These are phyloP conservation scores for Coronaproctus castanopsis DNA, from an alignment of 2,888 invertebrate species.

Conservation along the genomic window DNA sequence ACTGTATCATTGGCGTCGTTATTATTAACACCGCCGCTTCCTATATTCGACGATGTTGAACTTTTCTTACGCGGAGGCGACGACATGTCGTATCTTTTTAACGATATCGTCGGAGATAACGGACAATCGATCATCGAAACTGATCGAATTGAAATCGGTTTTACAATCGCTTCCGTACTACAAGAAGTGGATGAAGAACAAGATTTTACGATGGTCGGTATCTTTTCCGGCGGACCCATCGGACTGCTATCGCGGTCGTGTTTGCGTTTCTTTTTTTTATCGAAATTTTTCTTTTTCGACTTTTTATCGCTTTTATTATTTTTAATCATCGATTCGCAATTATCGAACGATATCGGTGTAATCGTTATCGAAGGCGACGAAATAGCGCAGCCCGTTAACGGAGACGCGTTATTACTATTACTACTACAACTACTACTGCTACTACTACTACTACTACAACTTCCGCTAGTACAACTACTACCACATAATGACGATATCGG, in stretches of 20 bases:
- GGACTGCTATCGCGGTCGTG: conserved; percentile 55
- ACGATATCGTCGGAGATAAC: not conserved
- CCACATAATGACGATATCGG: no score
- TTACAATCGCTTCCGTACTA: not conserved
- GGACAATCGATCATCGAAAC: not conserved
- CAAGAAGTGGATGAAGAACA: not conserved
- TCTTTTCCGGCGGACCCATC: conserved; percentile 66
- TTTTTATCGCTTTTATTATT: conserved; percentile 16
- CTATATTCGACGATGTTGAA: not conserved
- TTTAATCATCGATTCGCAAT: conserved; percentile 22
- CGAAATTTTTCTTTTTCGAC: conserved; percentile 29
- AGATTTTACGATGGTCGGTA: conserved; percentile 40
- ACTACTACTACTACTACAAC: not conserved
- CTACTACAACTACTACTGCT: not conserved
- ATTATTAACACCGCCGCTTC: not conserved
- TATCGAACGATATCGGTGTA: conserved; percentile 31
- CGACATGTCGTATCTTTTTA: not conserved
- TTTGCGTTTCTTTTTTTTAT: conserved; percentile 35
- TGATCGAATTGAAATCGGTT: no score
- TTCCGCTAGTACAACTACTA: not conserved
- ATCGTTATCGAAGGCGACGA: conserved; percentile 40
- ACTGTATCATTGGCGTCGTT: not conserved
- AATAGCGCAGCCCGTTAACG: no score
- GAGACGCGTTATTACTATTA: not conserved
- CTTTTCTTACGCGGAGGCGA: not conserved